A percentile compares a stretch with the other conserved stretches of the same genome.
phyloP scores from a whole-genome alignment of 2,888 invertebrate genomes.

The Colostygia pectinataria region DNA sequence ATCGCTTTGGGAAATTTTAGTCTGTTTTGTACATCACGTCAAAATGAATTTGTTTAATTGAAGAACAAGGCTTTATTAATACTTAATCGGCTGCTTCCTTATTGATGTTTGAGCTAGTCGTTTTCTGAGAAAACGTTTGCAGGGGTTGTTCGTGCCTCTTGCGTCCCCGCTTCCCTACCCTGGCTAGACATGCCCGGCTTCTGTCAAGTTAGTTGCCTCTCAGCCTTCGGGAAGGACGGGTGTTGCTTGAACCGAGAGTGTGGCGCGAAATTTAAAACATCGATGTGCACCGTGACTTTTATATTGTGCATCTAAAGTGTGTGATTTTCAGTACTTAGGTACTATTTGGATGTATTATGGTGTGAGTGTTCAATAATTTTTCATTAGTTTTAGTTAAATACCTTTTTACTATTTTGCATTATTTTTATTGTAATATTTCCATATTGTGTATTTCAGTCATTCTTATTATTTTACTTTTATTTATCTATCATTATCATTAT shows the following conservation, averaged over 20 bases:
- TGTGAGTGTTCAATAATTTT: constrained; percentile 11
- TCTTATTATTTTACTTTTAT: too few relatives aligned
- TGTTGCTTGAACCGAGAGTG: constrained; percentile 40
- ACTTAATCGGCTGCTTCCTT: constrained; percentile 61
- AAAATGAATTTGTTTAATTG: constrained; percentile 53
- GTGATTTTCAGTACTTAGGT: constrained; percentile 3
- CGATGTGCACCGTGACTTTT: constrained; percentile 40
- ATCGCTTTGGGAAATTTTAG: constrained; percentile 42
- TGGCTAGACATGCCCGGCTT: constrained; percentile 65
- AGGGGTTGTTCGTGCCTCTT: constrained; percentile 49
- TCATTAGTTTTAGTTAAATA: too few relatives aligned
- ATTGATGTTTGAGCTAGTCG: constrained; percentile 62
- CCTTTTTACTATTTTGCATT: too few relatives aligned
- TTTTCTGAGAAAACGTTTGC: constrained; percentile 60
- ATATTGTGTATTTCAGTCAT: too few relatives aligned
- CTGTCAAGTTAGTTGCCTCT: constrained; percentile 56
- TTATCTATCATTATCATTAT: too few relatives aligned
- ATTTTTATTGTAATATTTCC: too few relatives aligned
- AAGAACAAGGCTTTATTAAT: constrained; percentile 56
- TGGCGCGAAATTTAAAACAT: constrained; percentile 68
- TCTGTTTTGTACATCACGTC: constrained; percentile 49
- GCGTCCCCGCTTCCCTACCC: constrained; percentile 47
- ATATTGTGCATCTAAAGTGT: constrained; percentile 37
- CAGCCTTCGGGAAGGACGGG: constrained; percentile 48
- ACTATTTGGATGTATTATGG: constrained; percentile 12